Conservation (phyloP, 2,797 vertebrate genomes). For the Ctenopoma multispine region DNA sequence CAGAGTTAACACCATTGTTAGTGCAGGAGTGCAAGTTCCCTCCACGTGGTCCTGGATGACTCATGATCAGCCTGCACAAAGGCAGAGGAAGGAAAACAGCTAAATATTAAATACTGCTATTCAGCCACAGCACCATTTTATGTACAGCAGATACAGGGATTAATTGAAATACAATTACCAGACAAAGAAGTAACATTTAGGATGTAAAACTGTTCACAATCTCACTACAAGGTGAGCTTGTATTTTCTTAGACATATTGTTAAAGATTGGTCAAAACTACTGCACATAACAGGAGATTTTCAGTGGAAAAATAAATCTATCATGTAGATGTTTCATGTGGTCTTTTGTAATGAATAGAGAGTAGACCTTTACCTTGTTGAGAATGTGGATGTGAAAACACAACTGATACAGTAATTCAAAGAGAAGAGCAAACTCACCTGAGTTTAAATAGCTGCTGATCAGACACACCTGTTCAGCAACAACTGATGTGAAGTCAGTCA, state of each 20-base stretch:
- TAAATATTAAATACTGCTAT: no score
- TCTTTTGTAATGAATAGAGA: background rate
- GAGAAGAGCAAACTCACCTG: conserved; percentile 33
- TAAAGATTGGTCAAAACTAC: no score
- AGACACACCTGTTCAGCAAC: conserved; percentile 31
- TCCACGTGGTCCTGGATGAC: conserved; percentile 34
- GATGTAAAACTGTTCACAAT: no score
- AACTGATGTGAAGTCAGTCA: conserved; percentile 10
- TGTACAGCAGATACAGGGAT: no score
- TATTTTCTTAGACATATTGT: no score
- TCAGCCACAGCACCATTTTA: no score
- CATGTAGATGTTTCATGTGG: no score
- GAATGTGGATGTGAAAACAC: background rate
- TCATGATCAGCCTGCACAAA: conserved; percentile 50
- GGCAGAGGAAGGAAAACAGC: background rate
- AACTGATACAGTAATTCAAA: background rate
- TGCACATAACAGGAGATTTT: no score
- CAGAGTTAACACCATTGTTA: background rate
- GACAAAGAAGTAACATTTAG: no score
- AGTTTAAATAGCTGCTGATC: conserved; percentile 64
- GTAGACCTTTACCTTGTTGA: conserved; percentile 46
- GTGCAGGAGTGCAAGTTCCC: background rate
- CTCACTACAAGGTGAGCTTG: no score
- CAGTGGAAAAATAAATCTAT: no score
- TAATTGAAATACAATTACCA: no score